Evolutionary conservation across 1,140 invertebrate genomes (phyloP), one percentile per base, ranked within the genome.

Genomic region (Littorina saxatilis): DNA sequence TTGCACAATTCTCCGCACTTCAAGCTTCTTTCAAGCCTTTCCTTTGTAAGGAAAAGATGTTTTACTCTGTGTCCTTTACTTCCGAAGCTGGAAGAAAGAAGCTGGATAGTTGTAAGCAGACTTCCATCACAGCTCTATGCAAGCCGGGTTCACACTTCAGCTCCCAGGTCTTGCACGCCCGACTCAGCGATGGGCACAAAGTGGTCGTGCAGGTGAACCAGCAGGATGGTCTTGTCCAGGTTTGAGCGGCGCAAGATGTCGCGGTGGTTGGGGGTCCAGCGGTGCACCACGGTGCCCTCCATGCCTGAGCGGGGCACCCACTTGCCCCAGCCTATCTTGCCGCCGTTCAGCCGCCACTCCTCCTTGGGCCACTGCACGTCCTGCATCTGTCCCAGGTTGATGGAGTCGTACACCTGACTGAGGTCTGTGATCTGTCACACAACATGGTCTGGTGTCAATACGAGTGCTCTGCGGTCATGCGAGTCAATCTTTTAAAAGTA

Each of bases 291-390:
- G 93, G 95, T 93, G 83, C 97, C 97, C 89, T 97, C 96, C 97
- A 98, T 98, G 1, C 97, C 97, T 61, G 95, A 94, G 82, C 95
- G 94, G 0, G 97, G 97, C 77, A 96, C 94, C 97, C 97, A 99
- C 84, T 96, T 95, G 66, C 96, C 95, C 97, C 97, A 98, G 83
- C 94, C 95, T 70, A 95, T 96, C 80, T 96, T 94, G 0, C 97
- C 97, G 0, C 97, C 97, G 84, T 95, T 94, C 79, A 95, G 94
- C 82, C 96, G 92, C 95, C 98, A 97, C 70, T 95, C 94, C 86
- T 98, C 96, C 87, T 96, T 96, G 0, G 98, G 97, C 97, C 98
- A 98, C 66, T 96, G 94, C 0, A 98, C 97, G 90, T 98, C 97
- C 73, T 98, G 97, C 75, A 96, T 93, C 73, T 96, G 93, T 29